These are phyloP conservation scores for Probosciger aterrimus DNA, from an alignment of 2,113 vertebrate species.

Conservation along the genomic window DNA sequence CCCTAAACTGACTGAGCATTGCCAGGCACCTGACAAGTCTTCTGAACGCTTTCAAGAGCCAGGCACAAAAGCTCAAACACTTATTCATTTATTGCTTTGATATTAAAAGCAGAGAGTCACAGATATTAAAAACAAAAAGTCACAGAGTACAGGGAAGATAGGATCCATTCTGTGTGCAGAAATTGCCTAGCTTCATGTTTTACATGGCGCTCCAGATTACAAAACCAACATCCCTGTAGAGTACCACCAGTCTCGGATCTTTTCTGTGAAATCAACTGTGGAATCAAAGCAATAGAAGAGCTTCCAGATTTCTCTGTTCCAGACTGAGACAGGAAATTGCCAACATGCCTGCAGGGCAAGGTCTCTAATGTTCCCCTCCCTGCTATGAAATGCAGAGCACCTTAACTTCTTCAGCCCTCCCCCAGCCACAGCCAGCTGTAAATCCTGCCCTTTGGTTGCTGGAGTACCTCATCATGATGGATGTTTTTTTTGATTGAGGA, in stretches of 20 bases:
- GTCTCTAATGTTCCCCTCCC: background rate
- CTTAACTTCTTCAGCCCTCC: background rate
- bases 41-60: background rate
- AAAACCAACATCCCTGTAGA: background rate
- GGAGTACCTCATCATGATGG: background rate
- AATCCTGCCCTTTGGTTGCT: background rate
- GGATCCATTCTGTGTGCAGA: background rate
- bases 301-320: background rate
- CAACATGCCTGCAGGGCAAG: background rate
- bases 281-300: background rate
- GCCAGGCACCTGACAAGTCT: conserved; percentile 3
- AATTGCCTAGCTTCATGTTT: background rate
- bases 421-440: background rate
- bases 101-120: conserved; percentile 10
- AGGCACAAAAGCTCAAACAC: background rate
- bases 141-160: background rate
- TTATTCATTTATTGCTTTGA: conserved; percentile 28
- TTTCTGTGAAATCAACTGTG: background rate
- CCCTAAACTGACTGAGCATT: background rate
- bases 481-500: background rate
- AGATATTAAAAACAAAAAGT: background rate
- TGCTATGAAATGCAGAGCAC: background rate
- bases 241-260: background rate
- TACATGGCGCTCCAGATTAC: background rate
- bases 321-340: background rate